Evolutionary conservation across 2,797 vertebrate genomes (phyloP).

Genomic region (Sparidentex hasta): DNA sequence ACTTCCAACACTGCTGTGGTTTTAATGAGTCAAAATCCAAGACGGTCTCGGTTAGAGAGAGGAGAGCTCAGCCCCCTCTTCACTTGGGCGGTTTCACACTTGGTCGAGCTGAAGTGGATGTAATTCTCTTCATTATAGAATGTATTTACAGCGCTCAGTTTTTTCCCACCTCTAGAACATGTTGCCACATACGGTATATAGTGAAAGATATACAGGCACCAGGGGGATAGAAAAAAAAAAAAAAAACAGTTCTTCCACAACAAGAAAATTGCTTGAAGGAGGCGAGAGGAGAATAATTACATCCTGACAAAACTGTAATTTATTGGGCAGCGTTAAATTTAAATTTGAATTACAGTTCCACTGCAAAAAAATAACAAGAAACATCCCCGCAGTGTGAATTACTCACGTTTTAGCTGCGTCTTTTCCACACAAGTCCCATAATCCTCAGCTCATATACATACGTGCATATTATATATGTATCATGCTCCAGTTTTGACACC

Average conservation of each 20-base stretch:
- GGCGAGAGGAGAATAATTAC: conserved; percentile 36
- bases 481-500: background rate
- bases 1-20: conserved; percentile 18
- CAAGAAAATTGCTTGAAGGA: conserved; percentile 1
- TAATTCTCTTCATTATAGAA: conserved; percentile 3
- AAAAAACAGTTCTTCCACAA: conserved; percentile 17
- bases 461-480: background rate
- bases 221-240: no score
- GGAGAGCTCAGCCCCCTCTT: background rate
- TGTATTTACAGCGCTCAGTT: background rate
- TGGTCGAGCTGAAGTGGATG: conserved; percentile 13
- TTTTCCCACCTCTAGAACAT: background rate
- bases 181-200: conserved; percentile 1
- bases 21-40: conserved; percentile 41
- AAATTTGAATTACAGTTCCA: conserved; percentile 11
- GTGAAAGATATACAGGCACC: conserved; percentile 13
- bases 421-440: background rate
- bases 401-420: background rate
- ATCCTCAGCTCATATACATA: background rate
- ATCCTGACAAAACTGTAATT: conserved; percentile 35
- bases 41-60: conserved; percentile 1
- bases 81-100: conserved; percentile 4
- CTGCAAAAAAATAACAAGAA: background rate
- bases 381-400: conserved; percentile 1
- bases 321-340: conserved; percentile 24